A percentile compares a stretch with the other conserved stretches of the same genome.
Conservation (phyloP, 2,888 invertebrate species). For the Stegana nigrithorax region DNA sequence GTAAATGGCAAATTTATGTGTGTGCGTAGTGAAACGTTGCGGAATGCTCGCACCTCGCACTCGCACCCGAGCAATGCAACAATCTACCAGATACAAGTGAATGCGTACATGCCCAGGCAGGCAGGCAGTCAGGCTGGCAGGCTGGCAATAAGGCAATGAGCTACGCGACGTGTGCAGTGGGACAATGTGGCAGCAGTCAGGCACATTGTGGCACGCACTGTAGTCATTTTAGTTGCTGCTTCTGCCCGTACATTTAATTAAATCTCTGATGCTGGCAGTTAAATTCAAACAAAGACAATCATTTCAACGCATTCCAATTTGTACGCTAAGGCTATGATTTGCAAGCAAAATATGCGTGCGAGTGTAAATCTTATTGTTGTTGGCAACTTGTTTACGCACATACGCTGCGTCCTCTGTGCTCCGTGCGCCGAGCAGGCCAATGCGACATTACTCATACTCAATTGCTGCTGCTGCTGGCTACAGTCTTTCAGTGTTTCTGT, state of each 20-base stretch:
- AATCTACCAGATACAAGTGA: too few relatives aligned
- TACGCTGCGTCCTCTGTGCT: background rate
- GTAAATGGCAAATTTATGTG: slow-evolving; percentile 10
- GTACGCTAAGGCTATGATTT: background rate
- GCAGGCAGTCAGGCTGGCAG: too few relatives aligned
- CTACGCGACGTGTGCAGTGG: background rate
- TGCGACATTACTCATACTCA: background rate
- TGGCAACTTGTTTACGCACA: too few relatives aligned
- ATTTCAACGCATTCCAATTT: slow-evolving; percentile 16
- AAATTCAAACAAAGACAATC: slow-evolving; percentile 3
- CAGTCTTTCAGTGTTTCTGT: background rate
- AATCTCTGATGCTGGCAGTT: slow-evolving; percentile 18
- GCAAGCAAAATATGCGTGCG: background rate
- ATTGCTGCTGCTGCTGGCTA: background rate
- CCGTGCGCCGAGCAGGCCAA: background rate
- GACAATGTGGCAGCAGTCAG: background rate
- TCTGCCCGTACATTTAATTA: slow-evolving; percentile 17
- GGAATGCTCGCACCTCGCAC: too few relatives aligned
- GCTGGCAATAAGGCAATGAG: too few relatives aligned
- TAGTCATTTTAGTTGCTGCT: background rate
- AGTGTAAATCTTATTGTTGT: background rate
- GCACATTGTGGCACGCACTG: too few relatives aligned
- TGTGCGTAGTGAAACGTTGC: background rate
- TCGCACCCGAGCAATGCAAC: background rate
- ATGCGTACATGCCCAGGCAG: too few relatives aligned